These are phyloP conservation scores for Podilymbus podiceps DNA, from an alignment of 2,113 vertebrate genomes.

Conservation along the genomic window DNA sequence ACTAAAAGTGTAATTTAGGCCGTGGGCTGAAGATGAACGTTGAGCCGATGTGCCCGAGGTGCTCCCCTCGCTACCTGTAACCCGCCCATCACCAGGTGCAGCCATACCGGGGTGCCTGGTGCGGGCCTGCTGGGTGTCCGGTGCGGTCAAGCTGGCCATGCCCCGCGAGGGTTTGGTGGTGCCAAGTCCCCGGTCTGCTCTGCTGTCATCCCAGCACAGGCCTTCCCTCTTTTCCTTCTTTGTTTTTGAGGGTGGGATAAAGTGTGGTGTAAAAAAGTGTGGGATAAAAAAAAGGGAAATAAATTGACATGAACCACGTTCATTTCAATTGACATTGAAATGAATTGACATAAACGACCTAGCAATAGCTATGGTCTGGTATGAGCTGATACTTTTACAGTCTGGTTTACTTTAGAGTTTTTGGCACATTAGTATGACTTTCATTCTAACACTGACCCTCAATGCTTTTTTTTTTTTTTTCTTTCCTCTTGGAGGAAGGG, in stretches of 20 bases:
- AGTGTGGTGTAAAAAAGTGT: too few relatives aligned
- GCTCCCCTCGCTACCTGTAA: neutral
- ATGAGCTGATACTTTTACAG: neutral
- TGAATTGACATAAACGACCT: neutral
- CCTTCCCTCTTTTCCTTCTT: neutral
- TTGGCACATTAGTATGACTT: neutral
- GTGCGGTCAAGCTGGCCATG: rapidly evolving
- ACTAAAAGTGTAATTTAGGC: neutral
- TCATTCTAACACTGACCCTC: neutral
- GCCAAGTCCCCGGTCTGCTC: too few relatives aligned
- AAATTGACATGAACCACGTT: neutral
- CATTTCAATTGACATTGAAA: too few relatives aligned
- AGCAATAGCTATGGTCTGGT: neutral
- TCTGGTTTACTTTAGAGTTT: neutral
- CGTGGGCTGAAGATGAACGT: rapidly evolving
- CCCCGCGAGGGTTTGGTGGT: rapidly evolving
- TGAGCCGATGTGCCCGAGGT: rapidly evolving
- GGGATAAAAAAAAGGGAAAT: too few relatives aligned
- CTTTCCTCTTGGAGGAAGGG: neutral
- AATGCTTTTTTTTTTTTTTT: neutral
- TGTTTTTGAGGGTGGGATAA: neutral
- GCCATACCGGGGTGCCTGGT: rapidly evolving
- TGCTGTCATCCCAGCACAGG: rapidly evolving
- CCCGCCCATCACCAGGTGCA: too few relatives aligned
- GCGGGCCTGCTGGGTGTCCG: rapidly evolving